Conservation (phyloP, 1,140 invertebrate genomes). For the Micrasema longulum region DNA sequence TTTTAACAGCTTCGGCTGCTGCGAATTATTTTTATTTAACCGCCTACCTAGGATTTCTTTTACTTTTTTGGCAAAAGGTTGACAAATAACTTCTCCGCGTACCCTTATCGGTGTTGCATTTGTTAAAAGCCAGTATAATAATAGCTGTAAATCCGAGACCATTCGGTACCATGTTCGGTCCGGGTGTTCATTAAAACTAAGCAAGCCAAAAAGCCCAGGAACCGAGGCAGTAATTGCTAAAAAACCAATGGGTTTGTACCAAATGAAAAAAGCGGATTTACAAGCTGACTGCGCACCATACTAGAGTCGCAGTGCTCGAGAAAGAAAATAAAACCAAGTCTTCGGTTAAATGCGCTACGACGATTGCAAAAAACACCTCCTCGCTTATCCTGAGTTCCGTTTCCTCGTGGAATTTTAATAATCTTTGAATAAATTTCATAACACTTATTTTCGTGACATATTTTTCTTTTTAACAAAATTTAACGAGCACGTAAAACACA, state of each 20-base stretch:
- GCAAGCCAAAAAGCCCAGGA: constrained; percentile 44
- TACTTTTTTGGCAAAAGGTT: no score
- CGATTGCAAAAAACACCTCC: constrained; percentile 33
- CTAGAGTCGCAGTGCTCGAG: constrained; percentile 25
- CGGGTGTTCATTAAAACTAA: constrained; percentile 44
- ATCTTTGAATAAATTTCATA: constrained; percentile 2
- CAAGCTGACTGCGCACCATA: constrained; percentile 38
- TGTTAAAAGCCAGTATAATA: constrained; percentile 20
- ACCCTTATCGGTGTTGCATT: constrained; percentile 6
- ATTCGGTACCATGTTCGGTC: constrained; percentile 20
- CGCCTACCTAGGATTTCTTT: no score
- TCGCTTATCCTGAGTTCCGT: constrained; percentile 10
- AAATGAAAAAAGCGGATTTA: constrained; percentile 52
- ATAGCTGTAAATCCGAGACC: constrained; percentile 17
- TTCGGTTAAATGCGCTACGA: constrained; percentile 11
- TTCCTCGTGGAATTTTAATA: neutral
- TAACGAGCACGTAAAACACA: no score
- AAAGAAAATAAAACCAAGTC: constrained; percentile 41
- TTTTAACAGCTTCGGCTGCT: no score
- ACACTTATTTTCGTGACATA: neutral
- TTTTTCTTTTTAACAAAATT: no score
- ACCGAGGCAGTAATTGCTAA: constrained; percentile 50
- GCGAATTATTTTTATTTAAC: no score
- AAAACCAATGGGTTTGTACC: constrained; percentile 51
- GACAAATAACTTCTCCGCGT: neutral